Percentiles rank a stretch among this genome's conserved stretches.
phyloP scores from a whole-genome alignment of 2,797 vertebrate species.

The Melanotaenia trifasciata region DNA sequence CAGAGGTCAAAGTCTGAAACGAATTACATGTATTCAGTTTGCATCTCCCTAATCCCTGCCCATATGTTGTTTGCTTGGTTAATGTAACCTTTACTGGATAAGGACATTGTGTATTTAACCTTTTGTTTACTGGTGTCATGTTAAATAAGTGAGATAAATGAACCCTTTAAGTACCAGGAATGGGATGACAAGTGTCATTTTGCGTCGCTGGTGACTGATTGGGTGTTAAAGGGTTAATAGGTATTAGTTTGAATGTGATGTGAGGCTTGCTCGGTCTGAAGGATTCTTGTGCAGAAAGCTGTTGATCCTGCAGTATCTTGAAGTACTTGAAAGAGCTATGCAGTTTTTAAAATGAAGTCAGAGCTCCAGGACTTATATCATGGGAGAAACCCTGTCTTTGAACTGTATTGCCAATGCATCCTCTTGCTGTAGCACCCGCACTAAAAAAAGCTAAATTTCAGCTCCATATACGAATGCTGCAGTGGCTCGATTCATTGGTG shows the following conservation, averaged over 20 bases:
- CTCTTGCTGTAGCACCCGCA: slow-evolving; percentile 14
- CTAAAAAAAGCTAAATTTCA: slow-evolving; percentile 20
- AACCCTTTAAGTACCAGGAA: no score
- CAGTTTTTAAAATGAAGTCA: slow-evolving; percentile 36
- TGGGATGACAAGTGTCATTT: no score
- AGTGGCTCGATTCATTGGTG: slow-evolving; percentile 16
- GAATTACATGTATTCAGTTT: slow-evolving; percentile 56
- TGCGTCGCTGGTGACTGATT: no score
- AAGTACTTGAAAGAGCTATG: slow-evolving; percentile 17
- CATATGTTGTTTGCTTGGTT: slow-evolving; percentile 39
- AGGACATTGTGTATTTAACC: slow-evolving; percentile 1
- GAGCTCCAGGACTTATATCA: slow-evolving; percentile 37
- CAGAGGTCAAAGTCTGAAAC: slow-evolving; percentile 67
- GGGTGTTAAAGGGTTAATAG: neutral
- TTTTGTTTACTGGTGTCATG: slow-evolving; percentile 19
- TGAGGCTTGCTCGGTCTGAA: slow-evolving; percentile 7
- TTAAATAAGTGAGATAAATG: slow-evolving; percentile 13
- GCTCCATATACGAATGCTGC: slow-evolving; percentile 33
- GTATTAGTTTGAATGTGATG: slow-evolving; percentile 1
- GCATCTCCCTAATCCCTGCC: slow-evolving; percentile 20
- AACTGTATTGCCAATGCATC: slow-evolving; percentile 41
- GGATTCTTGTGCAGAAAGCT: neutral
- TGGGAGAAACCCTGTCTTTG: slow-evolving; percentile 50
- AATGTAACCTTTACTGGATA: slow-evolving; percentile 14
- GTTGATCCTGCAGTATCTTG: slow-evolving; percentile 36